phyloP scores from a whole-genome alignment of 2,113 vertebrate genomes.

The Meleagris gallopavo region DNA sequence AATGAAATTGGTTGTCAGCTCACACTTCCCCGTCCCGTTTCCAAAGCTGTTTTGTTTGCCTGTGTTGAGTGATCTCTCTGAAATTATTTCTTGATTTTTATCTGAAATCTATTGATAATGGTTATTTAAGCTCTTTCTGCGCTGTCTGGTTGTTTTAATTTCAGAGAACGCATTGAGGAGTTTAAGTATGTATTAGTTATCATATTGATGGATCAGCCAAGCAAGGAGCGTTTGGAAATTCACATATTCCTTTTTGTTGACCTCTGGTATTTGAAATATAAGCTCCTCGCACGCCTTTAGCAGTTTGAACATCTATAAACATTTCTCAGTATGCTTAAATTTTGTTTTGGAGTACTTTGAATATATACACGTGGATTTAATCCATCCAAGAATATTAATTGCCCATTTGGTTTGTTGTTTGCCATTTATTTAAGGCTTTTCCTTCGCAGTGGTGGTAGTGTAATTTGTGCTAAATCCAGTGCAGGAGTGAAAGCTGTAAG shows the following conservation, averaged over 20 bases:
- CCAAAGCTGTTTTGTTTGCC: background rate
- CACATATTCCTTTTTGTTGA: constrained; percentile 48
- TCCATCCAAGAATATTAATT: background rate
- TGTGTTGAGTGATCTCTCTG: constrained; percentile 23
- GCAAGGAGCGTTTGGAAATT: constrained; percentile 43
- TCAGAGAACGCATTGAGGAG: constrained; percentile 40
- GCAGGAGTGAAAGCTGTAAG: background rate
- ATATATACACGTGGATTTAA: background rate
- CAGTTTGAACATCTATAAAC: constrained; percentile 39
- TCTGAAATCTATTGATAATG: constrained; percentile 64
- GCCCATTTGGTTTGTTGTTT: background rate
- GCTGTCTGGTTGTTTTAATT: constrained; percentile 62
- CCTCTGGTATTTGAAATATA: constrained; percentile 52
- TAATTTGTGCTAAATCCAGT: background rate
- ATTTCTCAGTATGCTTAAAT: background rate
- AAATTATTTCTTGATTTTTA: constrained; percentile 67
- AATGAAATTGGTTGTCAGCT: background rate
- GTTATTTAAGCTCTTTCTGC: constrained; percentile 45
- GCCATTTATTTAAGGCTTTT: background rate
- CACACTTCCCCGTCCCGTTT: background rate
- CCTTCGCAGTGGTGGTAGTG: background rate
- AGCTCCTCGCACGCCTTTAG: constrained; percentile 41
- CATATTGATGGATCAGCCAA: constrained; percentile 61
- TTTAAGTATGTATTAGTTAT: constrained; percentile 61
- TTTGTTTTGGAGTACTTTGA: constrained; percentile 9